Conservation (phyloP, 2,888 invertebrate species). For the Caenorhabditis sp. region DNA sequence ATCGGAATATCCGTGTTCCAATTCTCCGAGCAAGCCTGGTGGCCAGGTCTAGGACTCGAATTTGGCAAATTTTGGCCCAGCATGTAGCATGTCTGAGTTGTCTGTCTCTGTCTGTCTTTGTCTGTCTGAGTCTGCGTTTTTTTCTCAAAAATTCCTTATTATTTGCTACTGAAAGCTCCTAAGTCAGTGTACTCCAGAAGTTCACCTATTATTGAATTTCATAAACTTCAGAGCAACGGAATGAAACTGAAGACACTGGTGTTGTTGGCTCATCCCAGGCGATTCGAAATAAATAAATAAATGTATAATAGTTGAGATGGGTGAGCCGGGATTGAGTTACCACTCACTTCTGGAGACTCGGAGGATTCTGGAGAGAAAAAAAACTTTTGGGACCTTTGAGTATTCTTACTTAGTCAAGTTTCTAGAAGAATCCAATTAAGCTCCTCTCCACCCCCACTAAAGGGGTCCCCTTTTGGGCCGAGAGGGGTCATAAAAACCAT, state of each 20-base stretch:
- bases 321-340: conserved; percentile 2
- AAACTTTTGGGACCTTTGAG: neutral
- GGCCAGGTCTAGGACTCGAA: no score
- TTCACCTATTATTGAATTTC: conserved; percentile 7
- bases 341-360: neutral
- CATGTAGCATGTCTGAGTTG: no score
- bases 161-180: no score
- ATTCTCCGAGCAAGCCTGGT: no score
- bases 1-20: no score
- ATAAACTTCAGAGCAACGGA: neutral
- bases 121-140: no score
- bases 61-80: no score
- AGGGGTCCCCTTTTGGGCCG: conserved; percentile 9
- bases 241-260: neutral
- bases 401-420: neutral
- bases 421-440: conserved; percentile 2
- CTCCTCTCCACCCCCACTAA: neutral
- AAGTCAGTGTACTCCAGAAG: neutral
- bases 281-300: conserved; percentile 3
- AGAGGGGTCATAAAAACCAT: conserved; percentile 9
- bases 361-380: neutral
- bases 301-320: neutral
- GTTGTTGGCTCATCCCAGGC: neutral
- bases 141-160: neutral
- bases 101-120: no score